Conservation (phyloP, 2,797 vertebrate genomes). For the Spinus pinus region DNA sequence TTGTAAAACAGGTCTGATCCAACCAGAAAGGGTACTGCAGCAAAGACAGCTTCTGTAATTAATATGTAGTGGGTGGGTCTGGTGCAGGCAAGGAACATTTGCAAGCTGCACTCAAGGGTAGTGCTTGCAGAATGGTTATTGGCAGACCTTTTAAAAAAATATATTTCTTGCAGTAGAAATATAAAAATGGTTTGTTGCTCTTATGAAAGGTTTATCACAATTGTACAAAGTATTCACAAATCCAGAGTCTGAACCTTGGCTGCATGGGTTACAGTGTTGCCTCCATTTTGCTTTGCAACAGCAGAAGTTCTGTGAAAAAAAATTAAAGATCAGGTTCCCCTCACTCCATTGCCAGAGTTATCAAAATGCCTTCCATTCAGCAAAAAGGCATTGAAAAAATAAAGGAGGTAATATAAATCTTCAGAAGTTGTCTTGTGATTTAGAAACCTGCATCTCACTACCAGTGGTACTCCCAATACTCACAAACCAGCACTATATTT, state of each 20-base stretch:
- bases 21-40: constrained; percentile 38
- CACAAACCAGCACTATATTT: neutral
- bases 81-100: neutral
- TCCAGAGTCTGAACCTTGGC: neutral
- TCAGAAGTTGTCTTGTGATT: neutral
- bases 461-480: neutral
- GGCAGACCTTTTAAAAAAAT: neutral
- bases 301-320: neutral
- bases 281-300: neutral
- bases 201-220: neutral
- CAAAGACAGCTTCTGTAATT: constrained; percentile 56
- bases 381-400: neutral
- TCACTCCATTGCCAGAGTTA: neutral
- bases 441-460: neutral
- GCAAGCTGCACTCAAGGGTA: neutral
- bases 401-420: neutral
- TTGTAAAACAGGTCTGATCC: constrained; percentile 62
- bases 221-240: neutral
- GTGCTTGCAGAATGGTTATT: neutral
- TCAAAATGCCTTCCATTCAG: neutral
- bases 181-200: neutral
- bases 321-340: neutral
- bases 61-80: constrained; percentile 39
- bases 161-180: neutral
- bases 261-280: neutral